These are phyloP conservation scores for Aphelinus certus DNA, from an alignment of 1,140 invertebrate species.

Conservation along the genomic window DNA sequence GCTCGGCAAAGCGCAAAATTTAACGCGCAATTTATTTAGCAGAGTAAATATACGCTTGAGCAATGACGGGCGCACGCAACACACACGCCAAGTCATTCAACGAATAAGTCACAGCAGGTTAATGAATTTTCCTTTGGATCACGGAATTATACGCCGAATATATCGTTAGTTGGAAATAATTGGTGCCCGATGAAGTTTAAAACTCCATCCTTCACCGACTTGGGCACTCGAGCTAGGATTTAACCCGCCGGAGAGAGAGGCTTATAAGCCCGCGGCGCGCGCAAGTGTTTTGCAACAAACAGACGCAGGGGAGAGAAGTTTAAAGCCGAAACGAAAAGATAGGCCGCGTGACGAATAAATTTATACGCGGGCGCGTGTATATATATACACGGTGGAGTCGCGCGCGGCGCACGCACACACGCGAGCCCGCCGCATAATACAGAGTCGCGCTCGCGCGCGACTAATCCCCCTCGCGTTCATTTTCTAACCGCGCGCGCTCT, in stretches of 20 bases:
- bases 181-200: neutral
- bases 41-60: neutral
- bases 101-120: neutral
- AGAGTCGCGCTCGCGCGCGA: neutral
- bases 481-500: conserved; percentile 14
- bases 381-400: too few relatives aligned
- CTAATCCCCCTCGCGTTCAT: neutral
- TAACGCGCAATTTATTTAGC: neutral
- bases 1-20: too few relatives aligned
- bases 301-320: neutral
- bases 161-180: conserved; percentile 16
- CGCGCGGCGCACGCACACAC: neutral
- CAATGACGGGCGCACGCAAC: too few relatives aligned
- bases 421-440: neutral
- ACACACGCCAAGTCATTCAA: neutral
- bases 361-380: too few relatives aligned
- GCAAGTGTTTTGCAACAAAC: too few relatives aligned
- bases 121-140: neutral
- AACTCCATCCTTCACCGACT: conserved; percentile 5
- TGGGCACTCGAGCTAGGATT: neutral
- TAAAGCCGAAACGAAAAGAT: conserved; percentile 5
- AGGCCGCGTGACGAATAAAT: neutral
- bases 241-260: too few relatives aligned
- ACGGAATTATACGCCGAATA: conserved; percentile 7
- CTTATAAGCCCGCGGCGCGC: too few relatives aligned